Conservation (phyloP, 2,797 vertebrate genomes). For the Peromyscus nudipes region DNA sequence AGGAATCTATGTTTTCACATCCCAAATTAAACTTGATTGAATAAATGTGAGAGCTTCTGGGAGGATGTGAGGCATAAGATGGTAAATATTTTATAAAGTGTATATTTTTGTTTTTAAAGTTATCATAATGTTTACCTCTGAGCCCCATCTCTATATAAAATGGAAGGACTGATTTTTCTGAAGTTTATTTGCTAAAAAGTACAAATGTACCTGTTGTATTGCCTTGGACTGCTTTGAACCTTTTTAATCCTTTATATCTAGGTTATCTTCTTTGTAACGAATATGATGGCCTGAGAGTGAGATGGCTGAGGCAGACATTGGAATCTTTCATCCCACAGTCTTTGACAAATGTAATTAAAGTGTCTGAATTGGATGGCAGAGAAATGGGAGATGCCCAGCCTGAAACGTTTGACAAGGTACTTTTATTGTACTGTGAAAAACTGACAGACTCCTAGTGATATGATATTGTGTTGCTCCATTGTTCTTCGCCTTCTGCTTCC, state of each 20-base stretch:
- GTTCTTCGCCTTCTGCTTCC: conserved; percentile 40
- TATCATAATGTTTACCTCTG: conserved; percentile 32
- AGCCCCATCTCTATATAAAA: conserved; percentile 39
- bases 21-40: conserved; percentile 44
- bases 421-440: conserved; percentile 63
- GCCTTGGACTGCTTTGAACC: not conserved
- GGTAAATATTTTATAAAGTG: conserved; percentile 23
- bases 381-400: conserved; percentile 88
- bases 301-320: conserved; percentile 94
- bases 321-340: conserved; percentile 94
- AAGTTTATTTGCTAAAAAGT: conserved; percentile 61
- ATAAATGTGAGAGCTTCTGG: not conserved
- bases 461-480: not conserved
- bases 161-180: conserved; percentile 6
- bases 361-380: conserved; percentile 93
- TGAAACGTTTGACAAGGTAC: conserved; percentile 90
- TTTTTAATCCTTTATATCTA: conserved; percentile 83
- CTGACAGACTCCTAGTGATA: not conserved
- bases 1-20: not conserved
- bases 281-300: conserved; percentile 90
- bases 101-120: conserved; percentile 41
- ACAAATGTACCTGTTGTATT: conserved; percentile 23
- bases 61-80: not conserved
- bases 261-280: conserved; percentile 95
- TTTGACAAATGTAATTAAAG: conserved; percentile 87